Evolutionary conservation across 2,113 vertebrate species (phyloP).

Genomic region (Limnothrissa miodon): DNA sequence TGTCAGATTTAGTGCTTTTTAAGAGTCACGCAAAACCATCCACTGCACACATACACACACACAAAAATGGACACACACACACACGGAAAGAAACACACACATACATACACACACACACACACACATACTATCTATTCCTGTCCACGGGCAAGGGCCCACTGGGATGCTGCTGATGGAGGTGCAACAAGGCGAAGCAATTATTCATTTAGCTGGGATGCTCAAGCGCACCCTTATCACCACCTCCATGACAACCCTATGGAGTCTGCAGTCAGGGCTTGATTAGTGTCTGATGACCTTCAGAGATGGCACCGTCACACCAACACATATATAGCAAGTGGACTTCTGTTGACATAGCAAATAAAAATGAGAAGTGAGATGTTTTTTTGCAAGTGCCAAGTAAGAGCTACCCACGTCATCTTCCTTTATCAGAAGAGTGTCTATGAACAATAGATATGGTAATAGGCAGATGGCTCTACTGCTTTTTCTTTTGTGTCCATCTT

Average conservation of each 20-base stretch:
- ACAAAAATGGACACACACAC: background rate
- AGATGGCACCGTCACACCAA: background rate
- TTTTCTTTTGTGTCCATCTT: background rate
- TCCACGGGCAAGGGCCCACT: background rate
- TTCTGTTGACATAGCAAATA: slow-evolving; percentile 38
- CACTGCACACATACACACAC: background rate
- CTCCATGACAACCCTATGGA: background rate
- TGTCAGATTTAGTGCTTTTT: slow-evolving; percentile 26
- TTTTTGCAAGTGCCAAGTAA: slow-evolving; percentile 30
- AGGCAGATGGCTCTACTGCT: background rate
- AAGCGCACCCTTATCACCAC: background rate
- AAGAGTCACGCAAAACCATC: background rate
- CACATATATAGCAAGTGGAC: slow-evolving; percentile 27
- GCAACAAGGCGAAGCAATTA: background rate
- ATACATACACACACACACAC: background rate
- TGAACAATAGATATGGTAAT: slow-evolving; percentile 33
- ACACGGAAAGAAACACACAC: background rate
- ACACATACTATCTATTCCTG: background rate
- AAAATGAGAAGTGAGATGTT: slow-evolving; percentile 27
- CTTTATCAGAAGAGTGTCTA: slow-evolving; percentile 44
- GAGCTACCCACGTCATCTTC: slow-evolving; percentile 25
- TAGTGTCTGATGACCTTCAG: background rate
- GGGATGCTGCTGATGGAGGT: background rate
- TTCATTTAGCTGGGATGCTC: background rate
- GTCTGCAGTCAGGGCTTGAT: background rate